These are phyloP conservation scores for Crossaster papposus DNA, from an alignment of 53 echinoderm and acorn worm species.

Conservation along the genomic window DNA sequence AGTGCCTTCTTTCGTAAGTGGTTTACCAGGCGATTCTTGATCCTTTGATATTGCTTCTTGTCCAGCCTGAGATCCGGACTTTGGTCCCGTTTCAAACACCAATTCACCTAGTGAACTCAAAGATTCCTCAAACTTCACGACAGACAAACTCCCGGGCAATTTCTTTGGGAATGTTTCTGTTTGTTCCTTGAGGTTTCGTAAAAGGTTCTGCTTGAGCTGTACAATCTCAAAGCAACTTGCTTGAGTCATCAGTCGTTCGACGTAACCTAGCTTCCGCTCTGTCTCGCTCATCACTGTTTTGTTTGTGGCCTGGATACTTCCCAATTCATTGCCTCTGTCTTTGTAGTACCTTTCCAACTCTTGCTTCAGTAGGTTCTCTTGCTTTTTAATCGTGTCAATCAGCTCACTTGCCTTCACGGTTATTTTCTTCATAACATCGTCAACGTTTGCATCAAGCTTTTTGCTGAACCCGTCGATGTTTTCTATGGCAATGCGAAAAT, in stretches of 20 bases:
- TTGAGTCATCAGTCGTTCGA: constrained; percentile 1
- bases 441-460: background rate
- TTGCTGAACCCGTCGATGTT: background rate
- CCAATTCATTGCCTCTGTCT: background rate
- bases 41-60: background rate
- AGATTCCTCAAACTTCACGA: constrained; percentile 18
- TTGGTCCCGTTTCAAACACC: background rate
- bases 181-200: background rate
- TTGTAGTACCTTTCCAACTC: constrained; percentile 12
- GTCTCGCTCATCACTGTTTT: background rate
- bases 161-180: background rate
- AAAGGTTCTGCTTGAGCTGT: background rate
- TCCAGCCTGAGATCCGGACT: background rate
- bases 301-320: background rate
- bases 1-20: background rate
- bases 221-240: constrained; percentile 5
- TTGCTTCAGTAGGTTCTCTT: background rate
- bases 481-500: background rate
- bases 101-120: background rate
- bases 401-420: background rate
- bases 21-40: background rate
- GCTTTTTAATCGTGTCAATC: background rate
- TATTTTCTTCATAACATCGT: constrained; percentile 17
- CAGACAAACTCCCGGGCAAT: background rate
- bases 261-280: background rate